These are phyloP conservation scores for Percina caprodes DNA, from an alignment of 2,113 vertebrate species.

Conservation along the genomic window DNA sequence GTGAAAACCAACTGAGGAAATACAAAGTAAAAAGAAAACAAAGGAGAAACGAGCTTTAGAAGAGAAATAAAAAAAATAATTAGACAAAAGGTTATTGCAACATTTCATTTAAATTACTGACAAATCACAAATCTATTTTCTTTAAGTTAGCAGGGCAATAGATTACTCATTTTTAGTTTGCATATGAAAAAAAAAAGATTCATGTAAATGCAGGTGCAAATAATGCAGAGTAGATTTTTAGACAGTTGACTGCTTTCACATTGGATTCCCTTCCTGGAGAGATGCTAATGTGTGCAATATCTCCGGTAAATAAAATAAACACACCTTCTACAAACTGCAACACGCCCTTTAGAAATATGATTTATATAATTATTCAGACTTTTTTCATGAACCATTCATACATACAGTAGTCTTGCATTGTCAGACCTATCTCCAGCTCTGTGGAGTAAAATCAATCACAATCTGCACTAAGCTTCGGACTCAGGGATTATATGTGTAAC, in stretches of 20 bases:
- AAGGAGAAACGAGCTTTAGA: neutral
- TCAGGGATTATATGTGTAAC: no score
- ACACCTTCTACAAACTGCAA: neutral
- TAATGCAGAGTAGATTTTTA: constrained; percentile 51
- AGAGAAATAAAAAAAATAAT: neutral
- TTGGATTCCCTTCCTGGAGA: constrained; percentile 33
- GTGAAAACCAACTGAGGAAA: neutral
- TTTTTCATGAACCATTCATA: no score
- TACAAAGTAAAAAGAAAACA: neutral
- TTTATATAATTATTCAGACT: neutral
- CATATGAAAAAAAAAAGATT: constrained; percentile 27
- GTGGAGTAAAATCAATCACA: no score
- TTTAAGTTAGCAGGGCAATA: constrained; percentile 35
- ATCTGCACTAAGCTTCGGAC: no score
- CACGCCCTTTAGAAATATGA: neutral
- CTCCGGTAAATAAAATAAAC: constrained; percentile 38
- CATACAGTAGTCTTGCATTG: no score
- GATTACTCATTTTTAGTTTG: constrained; percentile 55
- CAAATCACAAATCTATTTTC: constrained; percentile 40
- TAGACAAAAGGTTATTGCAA: constrained; percentile 32
- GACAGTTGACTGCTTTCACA: constrained; percentile 42
- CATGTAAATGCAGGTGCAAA: constrained; percentile 58
- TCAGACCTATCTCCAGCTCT: no score
- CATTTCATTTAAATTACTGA: constrained; percentile 53
- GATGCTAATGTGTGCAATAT: constrained; percentile 35